phyloP scores from a whole-genome alignment of 2,888 invertebrate genomes.

The Plagiodera versicolora region DNA sequence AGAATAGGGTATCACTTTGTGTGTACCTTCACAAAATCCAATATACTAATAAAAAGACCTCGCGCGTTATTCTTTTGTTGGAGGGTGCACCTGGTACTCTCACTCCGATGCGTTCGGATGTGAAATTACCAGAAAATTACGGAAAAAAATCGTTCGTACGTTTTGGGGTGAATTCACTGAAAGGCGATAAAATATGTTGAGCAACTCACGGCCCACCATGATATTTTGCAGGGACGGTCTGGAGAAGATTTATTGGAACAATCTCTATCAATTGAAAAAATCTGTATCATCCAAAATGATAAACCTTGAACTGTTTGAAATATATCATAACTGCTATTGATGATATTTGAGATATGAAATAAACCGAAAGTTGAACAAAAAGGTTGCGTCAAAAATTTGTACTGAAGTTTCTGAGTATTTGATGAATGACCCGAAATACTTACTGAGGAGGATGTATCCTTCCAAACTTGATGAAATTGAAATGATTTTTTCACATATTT shows the following conservation, averaged over 20 bases:
- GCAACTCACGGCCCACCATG: constrained; percentile 41
- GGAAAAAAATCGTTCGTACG: constrained; percentile 40
- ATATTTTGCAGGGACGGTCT: constrained; percentile 13
- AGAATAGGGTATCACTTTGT: constrained; percentile 31
- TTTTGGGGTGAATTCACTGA: constrained; percentile 45
- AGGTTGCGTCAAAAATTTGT: no score
- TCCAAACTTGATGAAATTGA: no score
- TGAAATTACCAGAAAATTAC: constrained; percentile 54
- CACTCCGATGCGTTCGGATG: constrained; percentile 43
- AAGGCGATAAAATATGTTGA: constrained; percentile 48
- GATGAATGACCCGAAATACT: no score
- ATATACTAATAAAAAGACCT: constrained; percentile 48
- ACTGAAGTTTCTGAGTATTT: no score
- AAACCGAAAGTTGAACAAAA: no score
- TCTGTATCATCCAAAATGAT: no score
- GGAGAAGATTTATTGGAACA: not conserved
- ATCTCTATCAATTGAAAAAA: not conserved
- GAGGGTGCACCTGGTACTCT: constrained; percentile 45
- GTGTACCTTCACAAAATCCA: constrained; percentile 43
- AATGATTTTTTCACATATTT: no score
- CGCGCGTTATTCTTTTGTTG: constrained; percentile 45
- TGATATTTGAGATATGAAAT: no score
- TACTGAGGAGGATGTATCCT: no score
- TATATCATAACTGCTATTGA: no score
- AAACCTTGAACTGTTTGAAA: no score